phyloP scores from a whole-genome alignment of 2,888 invertebrate species.

The Melanostoma mellinum region DNA sequence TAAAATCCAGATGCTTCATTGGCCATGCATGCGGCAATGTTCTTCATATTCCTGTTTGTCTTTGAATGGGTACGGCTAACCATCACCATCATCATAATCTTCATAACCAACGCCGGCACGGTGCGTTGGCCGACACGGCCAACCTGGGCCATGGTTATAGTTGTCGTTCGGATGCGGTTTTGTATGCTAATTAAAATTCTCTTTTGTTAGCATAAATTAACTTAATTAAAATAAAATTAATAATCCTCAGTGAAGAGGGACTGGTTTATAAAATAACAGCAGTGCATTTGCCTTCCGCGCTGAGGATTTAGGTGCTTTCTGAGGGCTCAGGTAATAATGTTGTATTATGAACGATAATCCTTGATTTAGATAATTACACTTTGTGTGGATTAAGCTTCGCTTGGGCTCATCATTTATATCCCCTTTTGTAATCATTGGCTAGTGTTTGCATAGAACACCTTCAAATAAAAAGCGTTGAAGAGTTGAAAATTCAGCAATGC shows the following conservation, averaged over 20 bases:
- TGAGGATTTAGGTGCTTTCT: conserved; percentile 27
- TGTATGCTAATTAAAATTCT: conserved; percentile 67
- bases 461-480: too few species aligned
- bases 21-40: conserved; percentile 8
- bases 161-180: conserved; percentile 27
- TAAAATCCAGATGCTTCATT: conserved; percentile 27
- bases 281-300: not conserved
- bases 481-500: too few species aligned
- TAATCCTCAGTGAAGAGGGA: conserved; percentile 44
- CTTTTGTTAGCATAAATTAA: conserved; percentile 71
- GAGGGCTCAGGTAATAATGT: conserved; percentile 23
- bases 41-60: conserved; percentile 38
- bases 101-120: conserved; percentile 1
- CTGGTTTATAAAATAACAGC: conserved; percentile 35
- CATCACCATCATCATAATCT: conserved; percentile 19
- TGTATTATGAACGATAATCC: conserved; percentile 46
- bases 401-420: conserved; percentile 18
- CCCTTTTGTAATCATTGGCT: too few species aligned
- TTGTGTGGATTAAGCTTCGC: conserved; percentile 12
- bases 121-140: not conserved
- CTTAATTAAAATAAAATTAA: conserved; percentile 71
- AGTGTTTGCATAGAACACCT: too few species aligned
- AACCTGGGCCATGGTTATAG: conserved; percentile 4
- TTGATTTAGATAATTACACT: conserved; percentile 56
- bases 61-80: conserved; percentile 5